Base-by-base conservation (phyloP, 2,888 invertebrate genomes). In the Lypha dubia region DNA sequence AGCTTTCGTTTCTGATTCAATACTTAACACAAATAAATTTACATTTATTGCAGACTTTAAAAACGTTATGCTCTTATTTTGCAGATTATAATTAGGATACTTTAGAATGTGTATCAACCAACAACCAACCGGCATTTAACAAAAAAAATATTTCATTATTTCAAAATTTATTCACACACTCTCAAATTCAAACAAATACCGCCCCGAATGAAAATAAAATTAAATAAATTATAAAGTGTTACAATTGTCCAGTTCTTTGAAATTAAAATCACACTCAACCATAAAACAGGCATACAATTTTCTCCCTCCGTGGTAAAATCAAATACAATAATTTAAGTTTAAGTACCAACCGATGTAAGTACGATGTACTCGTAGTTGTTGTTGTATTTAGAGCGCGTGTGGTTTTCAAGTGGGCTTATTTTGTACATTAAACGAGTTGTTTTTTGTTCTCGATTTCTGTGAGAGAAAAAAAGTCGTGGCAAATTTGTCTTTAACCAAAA, bases 341-440 rank as follows among this genome's bases (percentile, higher is more conserved):
- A 75, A 81, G 75, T 80, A 60, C 60, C 75, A 32, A 51, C 6
- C 38, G 22, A 62, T 0, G 62, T 8, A 4, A 44, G 22, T 28
- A 22, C 44, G 44, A 17, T 20, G 76, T 68, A 62, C 53, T 68
- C n/a, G n/a, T n/a, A n/a, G n/a, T n/a, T n/a, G n/a, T n/a, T 68
- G 67, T 68, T 49, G 38, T 60, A 38, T 77, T 46, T 70, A 44
- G 44, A 32, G 62, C 81, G 62, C 81, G 75, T 81, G 81, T 81
- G 68, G 60, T 70, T 81, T 53, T 81, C 35, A 81, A 81, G 81
- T 75, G 81, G 75, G 74, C 81, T 81, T 75, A 81, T 81, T 70
- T 62, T 38, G 24, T 35, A 4, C 22, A 56, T 67, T 53, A 32
- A 24, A 56, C 17, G 44, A 32, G 20, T 5, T 41, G 51, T 41